phyloP scores from a whole-genome alignment of 2,797 vertebrate species.

The Lophotriccus pileatus region DNA sequence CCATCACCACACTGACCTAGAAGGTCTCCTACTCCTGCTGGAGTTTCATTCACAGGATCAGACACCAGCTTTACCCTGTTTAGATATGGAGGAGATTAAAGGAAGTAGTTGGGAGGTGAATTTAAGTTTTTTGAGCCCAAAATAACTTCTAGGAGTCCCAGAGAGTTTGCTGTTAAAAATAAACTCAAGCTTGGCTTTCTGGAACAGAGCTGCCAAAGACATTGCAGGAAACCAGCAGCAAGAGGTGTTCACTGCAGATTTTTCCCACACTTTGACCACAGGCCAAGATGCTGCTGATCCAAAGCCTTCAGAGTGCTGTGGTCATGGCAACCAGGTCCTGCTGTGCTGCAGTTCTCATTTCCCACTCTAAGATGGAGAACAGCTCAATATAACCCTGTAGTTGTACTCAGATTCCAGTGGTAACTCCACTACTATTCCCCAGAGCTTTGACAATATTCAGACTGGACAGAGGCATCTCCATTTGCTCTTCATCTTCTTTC shows the following conservation, averaged over 20 bases:
- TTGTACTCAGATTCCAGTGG: neutral
- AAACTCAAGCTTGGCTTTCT: neutral
- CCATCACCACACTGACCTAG: constrained; percentile 19
- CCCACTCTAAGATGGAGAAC: neutral
- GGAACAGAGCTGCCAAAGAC: neutral
- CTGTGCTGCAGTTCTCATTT: neutral
- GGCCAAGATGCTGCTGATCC: constrained; percentile 1
- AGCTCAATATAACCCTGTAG: neutral
- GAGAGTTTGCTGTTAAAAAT: neutral
- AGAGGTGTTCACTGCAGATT: neutral
- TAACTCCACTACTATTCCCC: neutral
- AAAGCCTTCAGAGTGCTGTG: neutral
- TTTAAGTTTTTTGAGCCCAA: neutral
- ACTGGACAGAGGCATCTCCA: neutral
- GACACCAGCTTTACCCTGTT: neutral
- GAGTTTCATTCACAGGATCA: neutral
- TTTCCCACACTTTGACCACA: neutral
- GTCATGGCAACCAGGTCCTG: neutral
- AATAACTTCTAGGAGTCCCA: neutral
- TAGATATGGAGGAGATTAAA: neutral
- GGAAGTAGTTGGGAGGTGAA: neutral
- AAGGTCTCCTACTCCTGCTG: neutral
- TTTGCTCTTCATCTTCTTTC: neutral
- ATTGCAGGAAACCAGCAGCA: neutral
- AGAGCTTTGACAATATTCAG: neutral